Evolutionary conservation across 2,113 vertebrate species (phyloP).

Genomic region (Danionella cerebrum): DNA sequence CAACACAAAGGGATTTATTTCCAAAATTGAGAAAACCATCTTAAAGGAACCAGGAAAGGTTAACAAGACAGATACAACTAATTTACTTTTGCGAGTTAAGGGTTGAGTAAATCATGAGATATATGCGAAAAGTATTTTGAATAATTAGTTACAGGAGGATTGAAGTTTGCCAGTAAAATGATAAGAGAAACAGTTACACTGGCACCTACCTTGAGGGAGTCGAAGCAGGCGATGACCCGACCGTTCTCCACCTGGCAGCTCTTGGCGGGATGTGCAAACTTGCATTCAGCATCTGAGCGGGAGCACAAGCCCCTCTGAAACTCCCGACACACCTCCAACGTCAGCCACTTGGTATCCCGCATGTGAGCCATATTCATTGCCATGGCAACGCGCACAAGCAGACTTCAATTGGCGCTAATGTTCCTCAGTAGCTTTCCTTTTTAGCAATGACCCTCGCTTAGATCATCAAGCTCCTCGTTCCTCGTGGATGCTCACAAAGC

Average conservation of each 20-base stretch:
- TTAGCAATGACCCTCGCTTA: background rate
- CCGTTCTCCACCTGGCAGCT: conserved; percentile 98
- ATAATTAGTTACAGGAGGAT: too few relatives aligned
- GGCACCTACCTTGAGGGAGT: conserved; percentile 99
- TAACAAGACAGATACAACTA: too few relatives aligned
- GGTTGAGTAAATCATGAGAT: too few relatives aligned
- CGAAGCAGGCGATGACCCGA: conserved; percentile 96
- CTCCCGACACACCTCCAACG: conserved; percentile 96
- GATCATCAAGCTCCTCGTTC: background rate
- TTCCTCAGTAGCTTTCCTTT: background rate
- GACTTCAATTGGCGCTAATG: background rate
- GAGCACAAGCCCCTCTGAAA: conserved; percentile 96
- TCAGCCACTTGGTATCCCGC: conserved; percentile 98
- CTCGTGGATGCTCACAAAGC: background rate
- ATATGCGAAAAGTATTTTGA: too few relatives aligned
- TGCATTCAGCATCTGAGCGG: conserved; percentile 91
- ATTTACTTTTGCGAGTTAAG: too few relatives aligned
- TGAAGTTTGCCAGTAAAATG: too few relatives aligned
- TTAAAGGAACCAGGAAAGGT: too few relatives aligned
- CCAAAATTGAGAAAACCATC: too few relatives aligned
- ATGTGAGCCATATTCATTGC: conserved; percentile 89
- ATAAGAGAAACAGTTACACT: too few relatives aligned
- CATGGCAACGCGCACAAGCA: conserved; percentile 51
- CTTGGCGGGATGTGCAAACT: conserved; percentile 93
- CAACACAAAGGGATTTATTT: too few relatives aligned